Base-by-base conservation (phyloP, 2,888 invertebrate species). In the Geophilus truncorum region DNA sequence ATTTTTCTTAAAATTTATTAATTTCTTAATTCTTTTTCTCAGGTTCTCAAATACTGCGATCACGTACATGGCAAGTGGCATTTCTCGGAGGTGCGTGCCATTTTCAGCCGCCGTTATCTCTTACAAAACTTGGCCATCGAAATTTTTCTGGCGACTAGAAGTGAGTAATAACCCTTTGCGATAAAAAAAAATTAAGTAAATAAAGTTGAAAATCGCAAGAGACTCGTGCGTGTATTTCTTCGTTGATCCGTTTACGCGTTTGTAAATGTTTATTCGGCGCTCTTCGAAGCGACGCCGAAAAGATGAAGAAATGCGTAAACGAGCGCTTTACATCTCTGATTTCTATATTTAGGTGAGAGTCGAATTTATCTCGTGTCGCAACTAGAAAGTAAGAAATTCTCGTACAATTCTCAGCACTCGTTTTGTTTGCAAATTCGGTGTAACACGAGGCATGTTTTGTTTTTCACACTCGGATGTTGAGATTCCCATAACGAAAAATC, bases 11-110 rank as follows among this genome's bases (percentile, higher is more conserved):
- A n/a, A 32, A 9, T 32, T 32, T 32, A 32, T 32, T 32, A 32
- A 32, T 32, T 32, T 32, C 9, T 32, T n/a, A 12, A 21, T 77
- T 78, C 9, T 78, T 7, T 45, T 81, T 81, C 82, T 0, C 92
- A 97, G 97, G 94, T 96, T 80, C 88, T 99, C 84, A 95, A 96
- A 86, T 99, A 98, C 89, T 97, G 98, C 88, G 99, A 99, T 87
- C 96, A 97, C 88, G 91, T 98, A 77, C 98, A 99, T 88, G 98
- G 98, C 82, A 97, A 98, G 89, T 99, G 99, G 99, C 97, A 98
- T 90, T 98, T 99, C 90, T 96, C 95, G 84, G 99, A 99, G 90
- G 96, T 99, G 83, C 92, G 99, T 12, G 99, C 99, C 82, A 97
- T 99, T 85, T 99, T 99, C 90, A 96, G 97, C 10, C 91, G 99